Base-by-base conservation (phyloP, 2,113 vertebrate genomes). In the Zosterops lateralis region DNA sequence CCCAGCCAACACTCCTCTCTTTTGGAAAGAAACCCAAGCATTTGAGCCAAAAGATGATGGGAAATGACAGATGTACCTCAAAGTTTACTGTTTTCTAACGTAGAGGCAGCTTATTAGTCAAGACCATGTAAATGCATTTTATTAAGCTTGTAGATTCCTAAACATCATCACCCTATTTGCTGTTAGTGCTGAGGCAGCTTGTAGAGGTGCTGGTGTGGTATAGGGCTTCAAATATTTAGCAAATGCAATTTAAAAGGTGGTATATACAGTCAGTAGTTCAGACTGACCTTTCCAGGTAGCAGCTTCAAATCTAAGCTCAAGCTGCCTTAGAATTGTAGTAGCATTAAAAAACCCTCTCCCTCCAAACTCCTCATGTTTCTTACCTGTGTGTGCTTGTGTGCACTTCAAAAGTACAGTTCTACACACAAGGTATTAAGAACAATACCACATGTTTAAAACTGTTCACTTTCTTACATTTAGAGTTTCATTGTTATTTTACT, bases 331-430 rank as follows among this genome's bases (percentile, higher is more conserved):
- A 73, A 42, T 1, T 61, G 7, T 38, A 57, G 29, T 36, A 50
- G 26, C 8, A 28, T 62, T 72, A n/a, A 68, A 40, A 32, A 20
- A 7, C 12, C 9, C 2, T 32, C 17, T 1, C 7, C 32, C 14
- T 32, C 22, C 7, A 51, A 29, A 32, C 7, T 0, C 28, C 10
- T 10, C 1, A 0, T 0, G 2, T 29, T 51, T 64, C 38, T 67
- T 64, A 44, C 7, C 26, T 64, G 17, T 40, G 7, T 66, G 21
- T 68, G 20, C 29, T 56, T 68, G n/a, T 26, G 31, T 71, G 21
- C 25, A 20, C 7, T 3, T 31, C 19, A 36, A 44, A 62, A 5
- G 8, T 44, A 21, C 3, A 34, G 10, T 38, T 51, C 50, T 56
- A 16, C 29, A 17, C 29, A 44, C 22, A 36, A 56, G 44, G 10